Percentiles rank a stretch among this genome's conserved stretches.
phyloP scores from a whole-genome alignment of 1,140 invertebrate genomes.

The Bombus superbus region DNA sequence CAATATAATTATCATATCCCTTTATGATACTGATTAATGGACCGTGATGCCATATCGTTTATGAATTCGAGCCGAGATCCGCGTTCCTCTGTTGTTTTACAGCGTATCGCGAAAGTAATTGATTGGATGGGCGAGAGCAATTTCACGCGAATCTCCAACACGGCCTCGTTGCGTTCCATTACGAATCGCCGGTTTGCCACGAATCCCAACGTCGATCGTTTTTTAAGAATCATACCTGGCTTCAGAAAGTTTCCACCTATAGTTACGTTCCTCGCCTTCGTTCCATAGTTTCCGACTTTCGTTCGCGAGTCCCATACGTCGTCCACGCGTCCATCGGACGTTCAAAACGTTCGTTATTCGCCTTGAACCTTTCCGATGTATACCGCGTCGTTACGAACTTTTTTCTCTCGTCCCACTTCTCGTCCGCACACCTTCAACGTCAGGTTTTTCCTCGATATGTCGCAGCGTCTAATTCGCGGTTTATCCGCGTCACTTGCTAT shows the following conservation, averaged over 20 bases:
- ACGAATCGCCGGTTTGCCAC: too few species aligned
- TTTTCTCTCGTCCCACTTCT: neutral
- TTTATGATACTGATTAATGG: constrained; percentile 53
- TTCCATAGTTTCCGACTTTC: too few species aligned
- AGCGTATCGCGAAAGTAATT: constrained; percentile 13
- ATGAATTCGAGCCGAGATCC: constrained; percentile 10
- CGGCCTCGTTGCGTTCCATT: neutral
- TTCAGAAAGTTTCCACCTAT: too few species aligned
- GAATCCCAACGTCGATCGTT: too few species aligned
- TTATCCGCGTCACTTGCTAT: constrained; percentile 11
- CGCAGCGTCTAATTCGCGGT: neutral
- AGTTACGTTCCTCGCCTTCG: too few species aligned
- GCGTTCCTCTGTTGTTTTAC: neutral
- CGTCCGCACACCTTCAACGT: neutral
- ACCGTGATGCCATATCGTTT: constrained; percentile 44
- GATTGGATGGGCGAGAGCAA: neutral
- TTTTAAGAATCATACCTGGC: too few species aligned
- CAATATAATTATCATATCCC: constrained; percentile 53
- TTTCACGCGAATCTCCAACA: neutral
- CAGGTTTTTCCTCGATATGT: neutral
- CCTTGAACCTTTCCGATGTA: too few species aligned
- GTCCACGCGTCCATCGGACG: too few species aligned
- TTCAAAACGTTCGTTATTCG: too few species aligned
- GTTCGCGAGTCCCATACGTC: too few species aligned
- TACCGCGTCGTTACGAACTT: too few species aligned